Evolutionary conservation across 2,888 invertebrate species (phyloP).

Genomic region (Digitonthophagus gazella): DNA sequence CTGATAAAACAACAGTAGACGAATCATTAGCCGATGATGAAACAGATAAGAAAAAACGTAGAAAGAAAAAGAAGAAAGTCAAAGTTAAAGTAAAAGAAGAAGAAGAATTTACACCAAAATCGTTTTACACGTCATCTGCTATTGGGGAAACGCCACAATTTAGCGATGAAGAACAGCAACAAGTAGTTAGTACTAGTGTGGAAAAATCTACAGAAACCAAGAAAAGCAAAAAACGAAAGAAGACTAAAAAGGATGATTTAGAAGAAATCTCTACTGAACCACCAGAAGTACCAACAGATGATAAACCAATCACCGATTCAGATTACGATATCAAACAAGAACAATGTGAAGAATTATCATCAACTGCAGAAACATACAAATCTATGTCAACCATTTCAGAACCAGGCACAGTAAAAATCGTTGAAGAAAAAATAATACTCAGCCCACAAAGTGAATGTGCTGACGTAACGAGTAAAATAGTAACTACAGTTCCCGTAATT

Average conservation of each 20-base stretch:
- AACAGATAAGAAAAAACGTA: conserved; percentile 47
- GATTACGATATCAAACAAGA: conserved; percentile 43
- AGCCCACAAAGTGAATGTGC: conserved; percentile 58
- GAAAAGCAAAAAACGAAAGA: conserved; percentile 45
- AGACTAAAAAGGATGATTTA: conserved; percentile 45
- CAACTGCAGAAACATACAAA: conserved; percentile 60
- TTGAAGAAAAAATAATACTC: conserved; percentile 63
- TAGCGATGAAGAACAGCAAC: conserved; percentile 47
- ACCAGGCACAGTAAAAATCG: conserved; percentile 61
- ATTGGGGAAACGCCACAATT: conserved; percentile 45
- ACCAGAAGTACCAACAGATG: conserved; percentile 33
- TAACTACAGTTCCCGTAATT: conserved; percentile 59
- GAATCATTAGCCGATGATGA: conserved; percentile 55
- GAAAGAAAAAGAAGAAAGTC: conserved; percentile 48
- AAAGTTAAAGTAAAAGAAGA: conserved; percentile 55
- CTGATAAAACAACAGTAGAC: conserved; percentile 64
- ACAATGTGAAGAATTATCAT: conserved; percentile 53
- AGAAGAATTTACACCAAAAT: conserved; percentile 52
- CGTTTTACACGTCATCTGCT: conserved; percentile 49
- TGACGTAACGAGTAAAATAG: conserved; percentile 49
- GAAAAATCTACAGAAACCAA: conserved; percentile 37
- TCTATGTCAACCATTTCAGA: conserved; percentile 61
- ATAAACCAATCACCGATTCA: conserved; percentile 22
- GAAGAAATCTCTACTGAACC: conserved; percentile 33
- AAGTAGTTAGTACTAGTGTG: conserved; percentile 28